Conservation (phyloP, 64 coral and sea anemone species). For the Stichodactyla mertensii region DNA sequence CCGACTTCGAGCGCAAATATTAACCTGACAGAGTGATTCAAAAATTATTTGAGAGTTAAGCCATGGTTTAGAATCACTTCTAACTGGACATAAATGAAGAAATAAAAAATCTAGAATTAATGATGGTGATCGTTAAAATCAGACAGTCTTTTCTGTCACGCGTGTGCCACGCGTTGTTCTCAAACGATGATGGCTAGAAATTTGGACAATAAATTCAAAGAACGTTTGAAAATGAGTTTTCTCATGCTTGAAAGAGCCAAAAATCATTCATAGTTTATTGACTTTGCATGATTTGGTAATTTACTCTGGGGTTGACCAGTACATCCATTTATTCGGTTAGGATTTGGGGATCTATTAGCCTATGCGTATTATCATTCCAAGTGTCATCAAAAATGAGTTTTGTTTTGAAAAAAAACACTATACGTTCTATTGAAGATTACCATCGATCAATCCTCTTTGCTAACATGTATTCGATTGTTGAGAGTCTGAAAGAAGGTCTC, state of each 20-base stretch:
- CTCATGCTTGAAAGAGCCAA: background rate
- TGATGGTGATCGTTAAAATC: background rate
- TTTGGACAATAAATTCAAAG: background rate
- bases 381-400: background rate
- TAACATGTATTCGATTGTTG: background rate
- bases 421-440: background rate
- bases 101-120: background rate
- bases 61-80: background rate
- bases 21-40: background rate
- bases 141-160: background rate
- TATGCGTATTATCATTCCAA: background rate
- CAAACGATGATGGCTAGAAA: background rate
- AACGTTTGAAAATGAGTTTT: background rate
- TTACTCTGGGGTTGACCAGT: background rate
- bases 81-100: background rate
- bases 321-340: background rate
- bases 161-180: background rate
- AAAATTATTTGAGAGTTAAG: constrained; percentile 2
- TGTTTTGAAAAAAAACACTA: background rate
- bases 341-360: background rate
- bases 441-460: too few species aligned
- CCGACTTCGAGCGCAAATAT: background rate
- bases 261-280: background rate
- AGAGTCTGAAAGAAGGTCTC: background rate
- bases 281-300: background rate